Percentiles rank a stretch among this genome's conserved stretches.
Conservation (phyloP, 1,140 invertebrate species). For the Eriocheir sinensis region DNA sequence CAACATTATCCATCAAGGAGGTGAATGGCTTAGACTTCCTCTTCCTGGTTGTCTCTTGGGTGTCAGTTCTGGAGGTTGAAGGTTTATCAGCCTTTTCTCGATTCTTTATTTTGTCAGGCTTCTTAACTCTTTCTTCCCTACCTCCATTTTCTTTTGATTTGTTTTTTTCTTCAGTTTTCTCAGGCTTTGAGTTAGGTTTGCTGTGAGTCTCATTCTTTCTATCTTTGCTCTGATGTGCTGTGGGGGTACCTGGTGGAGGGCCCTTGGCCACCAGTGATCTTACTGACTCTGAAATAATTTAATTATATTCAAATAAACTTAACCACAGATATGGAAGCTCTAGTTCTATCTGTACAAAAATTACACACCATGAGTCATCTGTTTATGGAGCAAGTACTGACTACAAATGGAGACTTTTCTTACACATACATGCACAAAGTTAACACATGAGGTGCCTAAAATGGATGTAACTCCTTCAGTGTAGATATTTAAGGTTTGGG, state of each 20-base stretch:
- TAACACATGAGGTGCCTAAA: too few relatives aligned
- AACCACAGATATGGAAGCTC: too few relatives aligned
- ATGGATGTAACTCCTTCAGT: too few relatives aligned
- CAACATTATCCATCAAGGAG: conserved; percentile 86
- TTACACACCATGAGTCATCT: too few relatives aligned
- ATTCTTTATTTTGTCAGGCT: neutral
- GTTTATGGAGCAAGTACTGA: too few relatives aligned
- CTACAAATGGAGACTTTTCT: too few relatives aligned
- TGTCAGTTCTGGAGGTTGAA: neutral
- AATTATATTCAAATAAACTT: neutral
- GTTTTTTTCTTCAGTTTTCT: conserved; percentile 33
- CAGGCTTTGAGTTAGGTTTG: neutral
- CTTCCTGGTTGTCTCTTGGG: conserved; percentile 70
- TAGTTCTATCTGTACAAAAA: too few relatives aligned
- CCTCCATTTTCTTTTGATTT: conserved; percentile 46
- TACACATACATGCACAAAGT: too few relatives aligned
- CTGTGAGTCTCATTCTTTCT: conserved; percentile 30
- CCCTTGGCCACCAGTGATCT: neutral
- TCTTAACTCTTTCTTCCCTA: conserved; percentile 44
- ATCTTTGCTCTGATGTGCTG: neutral
- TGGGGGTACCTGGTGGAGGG: neutral
- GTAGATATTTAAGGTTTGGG: too few relatives aligned
- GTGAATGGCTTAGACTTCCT: conserved; percentile 83
- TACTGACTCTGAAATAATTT: neutral
- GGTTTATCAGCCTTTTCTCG: neutral